Evolutionary conservation across 2,113 vertebrate genomes (phyloP), one percentile per base, ranked within the genome.

Genomic region (Xenopus laevis): DNA sequence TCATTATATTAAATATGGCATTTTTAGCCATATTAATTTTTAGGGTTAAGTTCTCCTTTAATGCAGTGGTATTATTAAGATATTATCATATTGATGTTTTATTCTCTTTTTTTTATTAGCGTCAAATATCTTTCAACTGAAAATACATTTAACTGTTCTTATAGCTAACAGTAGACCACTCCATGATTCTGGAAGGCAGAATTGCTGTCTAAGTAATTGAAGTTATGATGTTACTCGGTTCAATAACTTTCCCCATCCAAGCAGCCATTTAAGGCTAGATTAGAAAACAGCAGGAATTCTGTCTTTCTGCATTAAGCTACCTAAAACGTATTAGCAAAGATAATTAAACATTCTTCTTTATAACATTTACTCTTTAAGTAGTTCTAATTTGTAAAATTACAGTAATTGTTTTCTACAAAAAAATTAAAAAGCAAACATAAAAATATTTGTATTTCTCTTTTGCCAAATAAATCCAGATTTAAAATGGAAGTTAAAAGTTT

Each of bases 271-370:
- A 77, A 70, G 61, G 66, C 74, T 55, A 77, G 60, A 77, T 77
- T 69, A 77, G 47, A 77, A 70, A 69, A 70, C 74, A 70, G 74
- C 74, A 45, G 74, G 74, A 68, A 70, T 64, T 70, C 74, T 70
- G 18, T 23, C 46, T 70, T 76, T 69, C 50, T 77, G 52, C 74
- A 77, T 77, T 77, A 77, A 53, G 60, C 67, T 77, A 69, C 66
- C 74, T 77, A 65, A 77, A 77, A 77, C 74, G 55, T 77, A 77
- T 77, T 77, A 77, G 60, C 66, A 70, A 77, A 77, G 74, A 77
- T 77, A 77, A 77, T 77, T 77, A 77, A 77, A 77, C 74, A 77
- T 77, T 64, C n/a, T n/a, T 64, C 59, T 69, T 64, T 67, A 44
- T 76, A 77, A 77, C 66, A 77, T 77, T 55, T 63, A 77, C 74